Conservation (phyloP, 2,113 vertebrate species). For the Bostrychus sinensis region DNA sequence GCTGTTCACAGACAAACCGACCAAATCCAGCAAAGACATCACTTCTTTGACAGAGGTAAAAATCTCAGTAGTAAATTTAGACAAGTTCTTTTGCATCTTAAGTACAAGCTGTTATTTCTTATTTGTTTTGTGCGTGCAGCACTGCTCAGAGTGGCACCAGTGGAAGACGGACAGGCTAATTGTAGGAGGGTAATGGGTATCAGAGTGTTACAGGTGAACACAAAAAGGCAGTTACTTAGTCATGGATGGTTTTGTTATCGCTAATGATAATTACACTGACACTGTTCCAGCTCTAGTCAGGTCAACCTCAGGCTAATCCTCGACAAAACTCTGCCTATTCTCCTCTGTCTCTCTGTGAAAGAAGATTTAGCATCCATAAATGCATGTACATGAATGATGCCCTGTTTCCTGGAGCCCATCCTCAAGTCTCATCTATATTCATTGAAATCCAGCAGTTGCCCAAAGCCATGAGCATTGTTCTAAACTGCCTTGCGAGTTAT, state of each 20-base stretch:
- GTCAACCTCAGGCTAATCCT: conserved; percentile 56
- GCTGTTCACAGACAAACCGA: too few relatives aligned
- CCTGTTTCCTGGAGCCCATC: conserved; percentile 46
- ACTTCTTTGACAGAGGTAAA: too few relatives aligned
- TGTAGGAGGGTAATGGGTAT: conserved; percentile 50
- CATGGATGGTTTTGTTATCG: conserved; percentile 54
- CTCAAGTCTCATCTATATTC: conserved; percentile 69
- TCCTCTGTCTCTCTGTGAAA: conserved; percentile 23
- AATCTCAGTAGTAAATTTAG: neutral
- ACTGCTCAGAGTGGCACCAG: conserved; percentile 2
- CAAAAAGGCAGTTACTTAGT: conserved; percentile 48
- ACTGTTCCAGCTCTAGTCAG: conserved; percentile 59
- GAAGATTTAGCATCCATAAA: conserved; percentile 46
- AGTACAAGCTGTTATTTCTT: conserved; percentile 8
- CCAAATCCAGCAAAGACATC: too few relatives aligned
- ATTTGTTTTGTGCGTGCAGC: neutral
- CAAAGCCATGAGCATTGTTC: conserved; percentile 39
- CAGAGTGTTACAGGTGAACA: conserved; percentile 59
- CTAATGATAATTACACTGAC: conserved; percentile 65
- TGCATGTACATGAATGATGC: conserved; percentile 38
- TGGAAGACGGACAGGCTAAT: conserved; percentile 46
- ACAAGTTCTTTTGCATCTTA: neutral
- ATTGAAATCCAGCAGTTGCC: conserved; percentile 50
- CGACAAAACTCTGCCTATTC: conserved; percentile 37
- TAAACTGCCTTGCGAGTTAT: conserved; percentile 38